Evolutionary conservation across 2,113 vertebrate genomes (phyloP).

Genomic region (Pardalotus punctatus): DNA sequence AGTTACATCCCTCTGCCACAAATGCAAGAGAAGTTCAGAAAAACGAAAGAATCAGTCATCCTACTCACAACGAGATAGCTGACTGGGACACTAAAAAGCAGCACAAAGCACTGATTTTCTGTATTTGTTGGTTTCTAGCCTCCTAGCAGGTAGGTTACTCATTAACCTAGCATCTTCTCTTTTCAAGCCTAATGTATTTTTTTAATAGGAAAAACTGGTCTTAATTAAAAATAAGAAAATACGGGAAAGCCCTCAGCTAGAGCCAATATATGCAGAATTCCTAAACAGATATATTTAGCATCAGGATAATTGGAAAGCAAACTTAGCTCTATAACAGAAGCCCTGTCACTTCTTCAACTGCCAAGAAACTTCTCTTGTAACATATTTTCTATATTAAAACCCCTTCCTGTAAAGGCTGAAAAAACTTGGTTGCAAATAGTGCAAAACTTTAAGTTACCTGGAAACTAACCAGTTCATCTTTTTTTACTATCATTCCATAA

Average conservation of each 20-base stretch:
- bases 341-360: conserved; percentile 33
- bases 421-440: not conserved
- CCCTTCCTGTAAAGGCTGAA: not conserved
- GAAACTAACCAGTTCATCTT: not conserved
- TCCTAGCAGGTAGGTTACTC: not conserved
- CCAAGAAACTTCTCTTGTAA: conserved; percentile 34
- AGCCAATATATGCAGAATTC: conserved; percentile 27
- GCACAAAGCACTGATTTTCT: not conserved
- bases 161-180: not conserved
- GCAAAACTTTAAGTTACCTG: not conserved
- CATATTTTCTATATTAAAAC: conserved; percentile 5
- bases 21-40: not conserved
- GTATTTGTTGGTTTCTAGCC: not conserved
- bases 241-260: not conserved
- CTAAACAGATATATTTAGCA: conserved; percentile 40
- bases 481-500: not conserved
- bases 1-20: not conserved
- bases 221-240: not conserved
- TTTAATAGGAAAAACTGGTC: not conserved
- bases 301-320: conserved; percentile 33
- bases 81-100: not conserved
- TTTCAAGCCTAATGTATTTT: not conserved
- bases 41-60: not conserved
- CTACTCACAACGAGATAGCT: not conserved
- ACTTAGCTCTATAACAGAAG: conserved; percentile 37